Conservation (phyloP, 2,888 invertebrate species). For the Sclerodermus sp. region DNA sequence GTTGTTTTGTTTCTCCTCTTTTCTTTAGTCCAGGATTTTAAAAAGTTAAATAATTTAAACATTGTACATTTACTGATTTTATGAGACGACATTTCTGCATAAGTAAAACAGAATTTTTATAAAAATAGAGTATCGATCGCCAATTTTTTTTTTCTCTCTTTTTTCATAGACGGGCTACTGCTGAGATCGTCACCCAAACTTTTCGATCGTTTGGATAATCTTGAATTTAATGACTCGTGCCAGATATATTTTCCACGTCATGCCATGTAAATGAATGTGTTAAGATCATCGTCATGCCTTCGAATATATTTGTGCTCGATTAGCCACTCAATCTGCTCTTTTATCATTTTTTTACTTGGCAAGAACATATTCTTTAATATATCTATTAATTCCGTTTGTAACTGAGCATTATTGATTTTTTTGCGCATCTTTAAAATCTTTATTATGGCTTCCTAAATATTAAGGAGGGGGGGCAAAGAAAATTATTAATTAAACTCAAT, state of each 20-base stretch:
- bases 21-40: conserved; percentile 4
- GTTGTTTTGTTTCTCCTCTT: too few species aligned
- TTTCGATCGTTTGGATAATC: conserved; percentile 18
- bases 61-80: conserved; percentile 2
- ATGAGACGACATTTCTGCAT: too few species aligned
- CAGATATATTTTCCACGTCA: conserved; percentile 55
- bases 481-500: neutral
- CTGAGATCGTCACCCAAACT: too few species aligned
- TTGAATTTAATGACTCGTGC: conserved; percentile 10
- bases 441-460: conserved; percentile 99
- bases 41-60: conserved; percentile 12
- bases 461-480: too few species aligned
- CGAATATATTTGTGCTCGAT: conserved; percentile 98
- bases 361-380: conserved; percentile 99
- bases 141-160: too few species aligned
- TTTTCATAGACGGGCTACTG: too few species aligned
- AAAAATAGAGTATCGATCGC: neutral
- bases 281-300: conserved; percentile 95
- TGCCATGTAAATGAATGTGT: conserved; percentile 97
- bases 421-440: conserved; percentile 99
- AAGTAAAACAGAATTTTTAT: neutral
- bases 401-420: conserved; percentile 86
- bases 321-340: conserved; percentile 99
- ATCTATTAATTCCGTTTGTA: conserved; percentile 97
- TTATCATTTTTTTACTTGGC: conserved; percentile 98